Evolutionary conservation across 2,888 invertebrate genomes (phyloP).

Genomic region (Spicauda simplicius): DNA sequence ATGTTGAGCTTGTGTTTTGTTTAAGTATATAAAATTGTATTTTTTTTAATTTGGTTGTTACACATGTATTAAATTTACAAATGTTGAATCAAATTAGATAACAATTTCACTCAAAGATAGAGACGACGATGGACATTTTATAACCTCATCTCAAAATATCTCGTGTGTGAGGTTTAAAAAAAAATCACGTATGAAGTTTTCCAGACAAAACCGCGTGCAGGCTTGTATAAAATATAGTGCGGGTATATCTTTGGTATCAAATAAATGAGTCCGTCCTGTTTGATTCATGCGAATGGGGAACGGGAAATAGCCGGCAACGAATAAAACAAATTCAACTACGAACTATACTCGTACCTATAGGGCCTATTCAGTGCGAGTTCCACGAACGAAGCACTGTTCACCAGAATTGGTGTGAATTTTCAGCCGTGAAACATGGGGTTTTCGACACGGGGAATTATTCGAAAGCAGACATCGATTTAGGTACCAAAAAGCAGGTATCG

Average conservation of each 20-base stretch:
- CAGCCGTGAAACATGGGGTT: conserved; percentile 27
- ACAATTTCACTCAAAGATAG: neutral
- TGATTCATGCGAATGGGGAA: conserved; percentile 81
- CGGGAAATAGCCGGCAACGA: conserved; percentile 73
- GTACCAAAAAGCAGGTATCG: neutral
- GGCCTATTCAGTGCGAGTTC: conserved; percentile 41
- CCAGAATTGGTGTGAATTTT: conserved; percentile 28
- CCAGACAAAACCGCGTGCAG: neutral
- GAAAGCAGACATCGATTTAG: conserved; percentile 23
- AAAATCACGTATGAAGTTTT: neutral
- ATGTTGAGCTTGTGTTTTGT: too few species aligned
- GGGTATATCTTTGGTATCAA: conserved; percentile 70
- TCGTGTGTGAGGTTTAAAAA: too few species aligned
- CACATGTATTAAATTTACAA: too few species aligned
- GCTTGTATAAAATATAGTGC: conserved; percentile 20
- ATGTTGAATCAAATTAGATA: too few species aligned
- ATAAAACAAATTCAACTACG: conserved; percentile 73
- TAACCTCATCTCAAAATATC: too few species aligned
- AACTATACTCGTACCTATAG: conserved; percentile 51
- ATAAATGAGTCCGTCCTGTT: conserved; percentile 80
- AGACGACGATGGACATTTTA: neutral
- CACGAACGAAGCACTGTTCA: conserved; percentile 21
- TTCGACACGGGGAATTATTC: conserved; percentile 21
- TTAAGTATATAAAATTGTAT: too few species aligned
- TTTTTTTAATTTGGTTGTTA: too few species aligned